Percentiles rank a stretch among this genome's conserved stretches.
Conservation (phyloP, 2,113 vertebrate species). For the Thryonomys swinderianus region DNA sequence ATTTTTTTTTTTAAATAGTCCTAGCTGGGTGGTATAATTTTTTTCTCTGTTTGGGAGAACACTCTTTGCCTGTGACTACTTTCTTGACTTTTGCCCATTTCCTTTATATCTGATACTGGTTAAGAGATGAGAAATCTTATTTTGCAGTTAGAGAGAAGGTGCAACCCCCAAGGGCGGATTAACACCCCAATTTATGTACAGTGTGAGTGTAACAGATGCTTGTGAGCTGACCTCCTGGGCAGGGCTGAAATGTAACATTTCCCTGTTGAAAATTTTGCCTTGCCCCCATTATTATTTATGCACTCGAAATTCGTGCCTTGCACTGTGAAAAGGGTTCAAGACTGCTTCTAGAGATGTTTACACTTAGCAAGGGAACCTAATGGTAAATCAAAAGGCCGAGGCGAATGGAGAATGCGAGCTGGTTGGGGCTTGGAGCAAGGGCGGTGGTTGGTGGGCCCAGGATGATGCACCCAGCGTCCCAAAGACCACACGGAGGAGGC, state of each 20-base stretch:
- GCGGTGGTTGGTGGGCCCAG: rapidly evolving
- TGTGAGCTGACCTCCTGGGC: background rate
- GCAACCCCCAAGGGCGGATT: too few species aligned
- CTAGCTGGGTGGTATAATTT: too few species aligned
- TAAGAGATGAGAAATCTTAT: background rate
- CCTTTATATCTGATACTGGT: background rate
- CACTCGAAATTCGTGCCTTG: background rate
- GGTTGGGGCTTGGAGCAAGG: too few species aligned
- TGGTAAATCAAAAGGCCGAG: background rate
- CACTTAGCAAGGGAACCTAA: background rate
- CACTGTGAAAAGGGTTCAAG: background rate
- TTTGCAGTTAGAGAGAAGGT: background rate
- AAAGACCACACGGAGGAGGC: rapidly evolving
- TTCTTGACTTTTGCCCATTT: background rate
- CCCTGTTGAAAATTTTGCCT: background rate
- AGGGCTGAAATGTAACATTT: background rate
- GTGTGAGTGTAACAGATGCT: background rate
- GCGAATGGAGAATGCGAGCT: background rate
- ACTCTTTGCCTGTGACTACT: background rate
- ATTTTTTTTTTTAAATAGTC: background rate
- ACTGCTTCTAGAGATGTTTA: background rate
- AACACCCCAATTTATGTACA: background rate
- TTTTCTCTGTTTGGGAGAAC: background rate
- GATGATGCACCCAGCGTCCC: background rate
- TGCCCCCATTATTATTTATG: background rate